These are phyloP conservation scores for Netelia virgata DNA, from an alignment of 2,888 invertebrate genomes.

Conservation along the genomic window DNA sequence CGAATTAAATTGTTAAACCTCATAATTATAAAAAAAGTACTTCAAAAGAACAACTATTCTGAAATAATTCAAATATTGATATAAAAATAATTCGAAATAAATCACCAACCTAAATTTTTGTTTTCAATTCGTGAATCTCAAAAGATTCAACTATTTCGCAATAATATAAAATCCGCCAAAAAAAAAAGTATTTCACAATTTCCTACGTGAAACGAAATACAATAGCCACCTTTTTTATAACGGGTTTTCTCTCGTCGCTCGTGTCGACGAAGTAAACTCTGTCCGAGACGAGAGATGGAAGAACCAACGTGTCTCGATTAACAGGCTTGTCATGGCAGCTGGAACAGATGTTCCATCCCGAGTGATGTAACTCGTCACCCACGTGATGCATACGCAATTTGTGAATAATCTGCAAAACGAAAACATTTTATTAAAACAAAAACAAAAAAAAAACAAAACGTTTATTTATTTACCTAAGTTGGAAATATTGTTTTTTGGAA, in stretches of 20 bases:
- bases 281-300: slow-evolving; percentile 93
- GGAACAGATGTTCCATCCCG: slow-evolving; percentile 98
- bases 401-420: slow-evolving; percentile 91
- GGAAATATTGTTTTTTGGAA: not conserved
- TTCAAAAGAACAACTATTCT: too few relatives aligned
- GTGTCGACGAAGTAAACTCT: slow-evolving; percentile 95
- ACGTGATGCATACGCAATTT: slow-evolving; percentile 91
- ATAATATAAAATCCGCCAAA: not conserved
- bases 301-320: slow-evolving; percentile 91
- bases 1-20: too few relatives aligned
- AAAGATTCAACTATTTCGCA: not conserved
- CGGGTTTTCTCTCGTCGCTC: slow-evolving; percentile 90
- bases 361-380: slow-evolving; percentile 97
- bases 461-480: slow-evolving; percentile 5
- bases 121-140: not conserved
- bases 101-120: not conserved
- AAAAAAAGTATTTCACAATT: too few relatives aligned
- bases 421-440: slow-evolving; percentile 5
- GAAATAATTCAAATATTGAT: slow-evolving; percentile 3
- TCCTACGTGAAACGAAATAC: not conserved
- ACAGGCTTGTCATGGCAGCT: slow-evolving; percentile 90
- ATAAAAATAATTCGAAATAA: not conserved
- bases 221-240: slow-evolving; percentile 89
- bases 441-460: not conserved
- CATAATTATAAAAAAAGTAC: too few relatives aligned